Evolutionary conservation across 1,140 invertebrate genomes (phyloP), one percentile per base, ranked within the genome.

Genomic region (Euwallacea fornicatus): DNA sequence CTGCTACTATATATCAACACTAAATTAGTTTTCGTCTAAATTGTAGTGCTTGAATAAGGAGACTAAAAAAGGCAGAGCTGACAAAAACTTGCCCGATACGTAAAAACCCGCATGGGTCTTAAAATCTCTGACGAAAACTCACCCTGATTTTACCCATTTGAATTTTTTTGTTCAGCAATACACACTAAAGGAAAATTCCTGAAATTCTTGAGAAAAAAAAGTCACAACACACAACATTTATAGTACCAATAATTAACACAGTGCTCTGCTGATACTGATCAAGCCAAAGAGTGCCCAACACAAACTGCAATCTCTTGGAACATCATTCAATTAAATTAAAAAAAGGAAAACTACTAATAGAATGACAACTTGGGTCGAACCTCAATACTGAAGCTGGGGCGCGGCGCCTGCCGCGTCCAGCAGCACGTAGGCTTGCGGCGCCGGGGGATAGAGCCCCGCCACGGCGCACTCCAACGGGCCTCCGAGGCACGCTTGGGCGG

Each of bases 341-440:
- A 44, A 7, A 60, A 33, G 43, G 6, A n/a, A 7, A 11, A 66
- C 62, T 21, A 21, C 44, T 16, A n/a, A 46, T 47, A 64, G 50
- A n/a, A 47, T 46, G 55, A 16, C n/a, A 10, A 50, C 10, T 9
- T n/a, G 53, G 21, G 62, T 42, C 69, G 53, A 71, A 71, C 78
- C 81, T 82, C 81, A 82, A 79, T 82, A 82, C 76, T 82, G 81
- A 75, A 82, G 78, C 73, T 71, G 69, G 62, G 69, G 69, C 53
- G 69, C 69, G 47, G 69, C 69, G 10, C 70, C 64, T 13, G 66
- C 66, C 66, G 79, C 78, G 77, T 82, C 81, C 76, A 82, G 76
- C 77, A 82, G 76, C 73, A 82, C 81, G 77, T 82, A 82, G 66
- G 81, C 77, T 66, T 66, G 63, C 75, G 80, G 77, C 44, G 81